Evolutionary conservation across 2,113 vertebrate genomes (phyloP), one percentile per base, ranked within the genome.

Genomic region (Bucco capensis): DNA sequence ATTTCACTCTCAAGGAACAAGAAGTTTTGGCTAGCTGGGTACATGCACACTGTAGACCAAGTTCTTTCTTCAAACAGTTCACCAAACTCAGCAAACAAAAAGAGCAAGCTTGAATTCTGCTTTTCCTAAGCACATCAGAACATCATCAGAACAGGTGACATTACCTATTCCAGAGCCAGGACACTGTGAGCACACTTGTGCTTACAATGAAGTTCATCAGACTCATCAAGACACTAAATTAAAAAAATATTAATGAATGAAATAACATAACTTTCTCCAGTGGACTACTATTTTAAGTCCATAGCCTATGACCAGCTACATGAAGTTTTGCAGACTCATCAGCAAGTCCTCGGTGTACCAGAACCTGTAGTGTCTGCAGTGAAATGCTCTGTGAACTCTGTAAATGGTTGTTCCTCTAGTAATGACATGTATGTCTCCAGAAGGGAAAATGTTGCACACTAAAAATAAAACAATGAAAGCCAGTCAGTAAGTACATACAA

Each of bases 341-440:
- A 90, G 14, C 28, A 67, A 61, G 24, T 76, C 62, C 15, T 87
- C 3, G 2, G 10, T 64, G 31, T 70, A 19, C 50, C 62, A 75
- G 42, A 75, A 76, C 19, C 30, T 51, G 37, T 18, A 50, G 19
- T 50, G 49, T 81, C 47, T 80, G 60, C 25, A 91, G 17, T 46
- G 46, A 94, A 92, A 72, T 6, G 4, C 13, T 91, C 28, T 91
- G 88, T 95, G 88, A 94, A 91, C 79, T 67, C 60, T 77, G 27
- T 67, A 85, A 89, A 74, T 58, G 4, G 9, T 69, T 57, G 42
- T 65, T 78, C n/a, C 89, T 77, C 14, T 66, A 74, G 37, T 16
- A 84, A 57, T 75, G 23, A 19, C 33, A 61, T 30, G 21, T 21
- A 14, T 58, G 5, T 42, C 69, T 78, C 27, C 46, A 86, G 72